These are phyloP conservation scores for Siniperca scherzeri DNA, from an alignment of 2,797 vertebrate species.

Conservation along the genomic window DNA sequence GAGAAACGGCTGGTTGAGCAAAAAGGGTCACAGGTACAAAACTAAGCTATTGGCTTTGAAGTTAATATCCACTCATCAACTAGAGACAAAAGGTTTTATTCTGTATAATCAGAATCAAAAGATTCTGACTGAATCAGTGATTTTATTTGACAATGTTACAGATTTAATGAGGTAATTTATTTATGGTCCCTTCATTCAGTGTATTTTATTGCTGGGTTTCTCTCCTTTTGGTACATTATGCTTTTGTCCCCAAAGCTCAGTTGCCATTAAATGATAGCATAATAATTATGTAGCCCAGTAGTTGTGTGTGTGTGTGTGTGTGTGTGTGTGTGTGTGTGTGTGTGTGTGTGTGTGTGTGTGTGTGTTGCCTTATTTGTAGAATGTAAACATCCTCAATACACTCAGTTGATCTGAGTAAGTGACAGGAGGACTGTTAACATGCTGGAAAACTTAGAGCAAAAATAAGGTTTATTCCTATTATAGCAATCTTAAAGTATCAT, in stretches of 20 bases:
- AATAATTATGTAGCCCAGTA: background rate
- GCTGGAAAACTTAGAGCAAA: constrained; percentile 31
- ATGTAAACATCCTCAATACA: background rate
- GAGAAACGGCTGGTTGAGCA: constrained; percentile 10
- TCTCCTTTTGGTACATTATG: constrained; percentile 15
- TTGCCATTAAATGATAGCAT: constrained; percentile 1
- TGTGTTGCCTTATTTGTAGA: constrained; percentile 4
- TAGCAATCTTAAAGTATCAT: constrained; percentile 25
- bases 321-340: background rate
- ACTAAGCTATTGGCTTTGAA: background rate
- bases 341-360: background rate
- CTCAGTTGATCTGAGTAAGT: constrained; percentile 38
- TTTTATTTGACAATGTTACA: constrained; percentile 46
- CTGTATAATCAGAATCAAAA: constrained; percentile 34
- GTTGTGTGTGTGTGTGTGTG: background rate
- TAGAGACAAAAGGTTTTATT: constrained; percentile 33
- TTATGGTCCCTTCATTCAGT: constrained; percentile 37
- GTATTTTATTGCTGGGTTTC: constrained; percentile 12
- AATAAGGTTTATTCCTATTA: constrained; percentile 8
- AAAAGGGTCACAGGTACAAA: constrained; percentile 26
- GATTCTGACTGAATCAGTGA: constrained; percentile 39
- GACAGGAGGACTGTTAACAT: constrained; percentile 25
- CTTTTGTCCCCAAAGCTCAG: constrained; percentile 31
- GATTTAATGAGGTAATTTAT: constrained; percentile 42
- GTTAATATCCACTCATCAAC: background rate